Base-by-base conservation (phyloP, 2,797 vertebrate species). In the Esox masquinongy region DNA sequence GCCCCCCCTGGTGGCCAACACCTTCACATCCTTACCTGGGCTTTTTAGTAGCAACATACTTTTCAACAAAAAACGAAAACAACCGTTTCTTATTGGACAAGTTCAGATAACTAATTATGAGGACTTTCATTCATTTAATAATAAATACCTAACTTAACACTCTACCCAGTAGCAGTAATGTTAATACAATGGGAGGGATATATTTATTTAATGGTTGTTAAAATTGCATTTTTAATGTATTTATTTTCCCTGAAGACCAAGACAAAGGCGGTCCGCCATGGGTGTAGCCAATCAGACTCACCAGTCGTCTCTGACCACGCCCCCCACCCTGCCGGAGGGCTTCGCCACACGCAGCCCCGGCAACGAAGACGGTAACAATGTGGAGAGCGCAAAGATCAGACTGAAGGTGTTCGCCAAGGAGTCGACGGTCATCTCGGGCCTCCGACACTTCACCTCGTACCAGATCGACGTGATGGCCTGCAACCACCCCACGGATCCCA, bases 401-500 rank as follows among this genome's bases (percentile, higher is more conserved):
- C 81, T 93, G 78, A 94, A 90, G 0, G 95, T 97, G 9, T 88
- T 88, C 5, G 89, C 90, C 22, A 97, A 96, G 84, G 98, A 98
- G 88, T 96, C 95, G 0, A 89, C 97, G 0, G 95, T 98, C 80
- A 97, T 99, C 92, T 98, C 97, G 0, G 93, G 84, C 83, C 92
- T 99, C 80, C 93, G 93, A 0, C 98, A 99, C 88, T 99, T 99
- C 88, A 99, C 97, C 0, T 96, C 96, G 72, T 99, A 99, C 80
- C 96, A 97, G 88, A 99, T 99, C 0, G 97, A 99, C 91, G 92
- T 99, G 77, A 96, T 98, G 17, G 98, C 98, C 7, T 99, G 98
- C 87, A 98, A 99, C 92, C 94, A 97, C 12, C 94, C 92, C 0
- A 85, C 79, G 0, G 94, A 95, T 1, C 77, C 90, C 0, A 76